These are phyloP conservation scores for Rhimphoctona megacephalus DNA, from an alignment of 2,888 invertebrate genomes.

Conservation along the genomic window DNA sequence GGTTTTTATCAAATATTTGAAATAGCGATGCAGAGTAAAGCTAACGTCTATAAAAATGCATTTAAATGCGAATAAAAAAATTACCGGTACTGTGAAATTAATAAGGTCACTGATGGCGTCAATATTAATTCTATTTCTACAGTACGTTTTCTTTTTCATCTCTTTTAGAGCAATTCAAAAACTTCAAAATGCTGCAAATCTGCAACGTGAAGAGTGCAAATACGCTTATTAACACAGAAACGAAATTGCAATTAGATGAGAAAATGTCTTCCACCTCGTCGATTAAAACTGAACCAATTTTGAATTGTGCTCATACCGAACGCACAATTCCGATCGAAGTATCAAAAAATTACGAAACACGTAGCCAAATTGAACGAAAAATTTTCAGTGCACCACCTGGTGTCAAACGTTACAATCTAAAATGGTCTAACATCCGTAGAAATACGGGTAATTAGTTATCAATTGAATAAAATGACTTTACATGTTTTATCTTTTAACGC, in stretches of 20 bases:
- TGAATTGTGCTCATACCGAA: background rate
- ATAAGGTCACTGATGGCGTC: too few species aligned
- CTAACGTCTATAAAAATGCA: background rate
- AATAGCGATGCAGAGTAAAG: background rate
- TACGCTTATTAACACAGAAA: background rate
- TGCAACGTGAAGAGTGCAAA: background rate
- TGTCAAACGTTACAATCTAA: slow-evolving; percentile 77
- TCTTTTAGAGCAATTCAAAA: background rate
- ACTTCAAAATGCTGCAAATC: background rate
- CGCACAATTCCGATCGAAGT: background rate
- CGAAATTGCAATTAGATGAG: slow-evolving; percentile 6
- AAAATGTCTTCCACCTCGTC: background rate
- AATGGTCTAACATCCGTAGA: slow-evolving; percentile 74
- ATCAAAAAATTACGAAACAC: slow-evolving; percentile 27
- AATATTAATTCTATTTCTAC: too few species aligned
- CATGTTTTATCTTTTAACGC: background rate
- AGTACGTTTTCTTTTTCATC: background rate
- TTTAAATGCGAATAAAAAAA: background rate
- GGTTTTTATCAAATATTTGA: background rate
- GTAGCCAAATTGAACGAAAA: slow-evolving; percentile 36
- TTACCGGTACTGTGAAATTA: too few species aligned
- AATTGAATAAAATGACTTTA: background rate
- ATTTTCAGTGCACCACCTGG: slow-evolving; percentile 77
- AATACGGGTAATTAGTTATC: slow-evolving; percentile 71
- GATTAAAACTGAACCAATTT: slow-evolving; percentile 2